Conservation (phyloP, 2,113 vertebrate species). For the Rhinogobius similis region DNA sequence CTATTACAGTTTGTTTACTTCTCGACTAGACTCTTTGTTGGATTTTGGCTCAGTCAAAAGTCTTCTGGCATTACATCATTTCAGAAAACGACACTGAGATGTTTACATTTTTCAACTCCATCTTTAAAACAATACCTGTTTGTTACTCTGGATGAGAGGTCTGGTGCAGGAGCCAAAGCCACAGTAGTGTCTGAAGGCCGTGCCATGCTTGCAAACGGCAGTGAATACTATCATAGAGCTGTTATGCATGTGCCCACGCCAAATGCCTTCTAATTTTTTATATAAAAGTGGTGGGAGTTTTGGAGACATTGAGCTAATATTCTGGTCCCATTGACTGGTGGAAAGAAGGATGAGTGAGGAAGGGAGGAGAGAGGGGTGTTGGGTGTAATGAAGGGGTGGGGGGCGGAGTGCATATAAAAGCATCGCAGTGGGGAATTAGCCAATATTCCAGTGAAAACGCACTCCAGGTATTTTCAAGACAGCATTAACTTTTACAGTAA, state of each 20-base stretch:
- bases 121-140: neutral
- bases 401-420: constrained; percentile 70
- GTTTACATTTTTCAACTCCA: neutral
- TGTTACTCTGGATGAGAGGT: neutral
- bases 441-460: constrained; percentile 57
- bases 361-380: constrained; percentile 28
- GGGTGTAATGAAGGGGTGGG: constrained; percentile 55
- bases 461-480: constrained; percentile 42
- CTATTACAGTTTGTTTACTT: constrained; percentile 61
- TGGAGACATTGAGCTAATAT: constrained; percentile 72
- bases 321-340: constrained; percentile 55
- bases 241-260: constrained; percentile 38
- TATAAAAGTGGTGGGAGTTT: constrained; percentile 37
- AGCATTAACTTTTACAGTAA: constrained; percentile 49
- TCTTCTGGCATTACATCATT: constrained; percentile 47
- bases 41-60: constrained; percentile 10
- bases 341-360: constrained; percentile 61
- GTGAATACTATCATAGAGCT: constrained; percentile 60
- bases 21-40: constrained; percentile 39
- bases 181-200: constrained; percentile 3
- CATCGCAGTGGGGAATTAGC: constrained; percentile 51
- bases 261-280: constrained; percentile 19
- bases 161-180: neutral
- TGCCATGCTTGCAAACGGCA: constrained; percentile 48
- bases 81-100: constrained; percentile 1